These are phyloP conservation scores for Zaprionus gabonicus DNA, from an alignment of 1,140 invertebrate genomes.

Conservation along the genomic window DNA sequence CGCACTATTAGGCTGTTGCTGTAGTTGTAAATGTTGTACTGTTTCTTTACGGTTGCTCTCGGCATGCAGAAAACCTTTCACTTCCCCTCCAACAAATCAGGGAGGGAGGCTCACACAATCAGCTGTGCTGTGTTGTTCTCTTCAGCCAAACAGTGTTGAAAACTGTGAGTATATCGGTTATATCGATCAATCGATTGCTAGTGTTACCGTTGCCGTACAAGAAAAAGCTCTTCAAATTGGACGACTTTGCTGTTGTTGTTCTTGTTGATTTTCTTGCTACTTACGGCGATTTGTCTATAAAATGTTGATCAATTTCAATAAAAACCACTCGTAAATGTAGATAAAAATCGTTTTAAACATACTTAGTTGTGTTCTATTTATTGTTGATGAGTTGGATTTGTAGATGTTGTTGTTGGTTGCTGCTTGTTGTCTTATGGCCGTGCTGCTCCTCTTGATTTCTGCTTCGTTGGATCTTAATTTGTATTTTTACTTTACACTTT, in stretches of 20 bases:
- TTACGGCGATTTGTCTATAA: slow-evolving; percentile 50
- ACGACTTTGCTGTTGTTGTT: slow-evolving; percentile 33
- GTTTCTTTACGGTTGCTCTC: slow-evolving; percentile 30
- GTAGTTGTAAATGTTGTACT: slow-evolving; percentile 29
- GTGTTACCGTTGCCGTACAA: slow-evolving; percentile 6
- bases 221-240: slow-evolving; percentile 42
- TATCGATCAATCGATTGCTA: slow-evolving; percentile 61
- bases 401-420: slow-evolving; percentile 37
- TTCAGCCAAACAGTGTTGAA: slow-evolving; percentile 63
- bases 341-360: slow-evolving; percentile 41
- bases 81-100: slow-evolving; percentile 47
- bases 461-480: slow-evolving; percentile 46
- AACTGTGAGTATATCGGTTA: slow-evolving; percentile 47
- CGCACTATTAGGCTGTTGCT: slow-evolving; percentile 40
- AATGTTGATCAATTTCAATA: slow-evolving; percentile 59
- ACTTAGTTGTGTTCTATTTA: slow-evolving; percentile 48
- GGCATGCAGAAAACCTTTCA: slow-evolving; percentile 42
- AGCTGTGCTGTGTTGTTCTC: slow-evolving; percentile 55
- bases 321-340: slow-evolving; percentile 46
- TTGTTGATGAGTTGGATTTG: slow-evolving; percentile 25
- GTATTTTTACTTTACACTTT: slow-evolving; percentile 58
- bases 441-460: slow-evolving; percentile 45
- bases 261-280: slow-evolving; percentile 15
- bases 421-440: slow-evolving; percentile 50
- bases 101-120: slow-evolving; percentile 56